These are phyloP conservation scores for Caranx ignobilis DNA, from an alignment of 2,113 vertebrate genomes.

Conservation along the genomic window DNA sequence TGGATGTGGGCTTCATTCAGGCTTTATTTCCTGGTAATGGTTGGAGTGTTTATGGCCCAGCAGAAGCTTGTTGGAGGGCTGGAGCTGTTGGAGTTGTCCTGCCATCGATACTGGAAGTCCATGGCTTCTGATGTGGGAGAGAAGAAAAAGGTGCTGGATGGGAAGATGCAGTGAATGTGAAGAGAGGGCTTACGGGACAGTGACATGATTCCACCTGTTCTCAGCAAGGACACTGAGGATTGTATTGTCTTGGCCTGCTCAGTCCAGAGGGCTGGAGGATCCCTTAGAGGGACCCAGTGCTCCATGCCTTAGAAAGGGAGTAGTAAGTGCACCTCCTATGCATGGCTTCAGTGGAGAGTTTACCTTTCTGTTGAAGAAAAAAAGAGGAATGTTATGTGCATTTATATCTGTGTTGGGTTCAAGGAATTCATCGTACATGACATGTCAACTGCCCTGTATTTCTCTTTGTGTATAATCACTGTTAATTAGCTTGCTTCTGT, in stretches of 20 bases:
- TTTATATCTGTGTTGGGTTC: slow-evolving; percentile 52
- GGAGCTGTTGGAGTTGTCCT: slow-evolving; percentile 93
- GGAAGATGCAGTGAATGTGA: slow-evolving; percentile 79
- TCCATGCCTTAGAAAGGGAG: slow-evolving; percentile 53
- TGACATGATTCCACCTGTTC: slow-evolving; percentile 12
- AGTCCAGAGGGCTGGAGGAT: slow-evolving; percentile 39
- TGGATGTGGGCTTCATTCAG: slow-evolving; percentile 86
- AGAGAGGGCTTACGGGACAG: neutral
- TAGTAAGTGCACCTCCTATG: slow-evolving; percentile 33
- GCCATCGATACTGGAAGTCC: slow-evolving; percentile 85
- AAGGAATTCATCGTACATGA: slow-evolving; percentile 38
- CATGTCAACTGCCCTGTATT: slow-evolving; percentile 25
- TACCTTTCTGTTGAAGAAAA: slow-evolving; percentile 23
- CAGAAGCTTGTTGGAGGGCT: slow-evolving; percentile 91
- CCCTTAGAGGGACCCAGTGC: slow-evolving; percentile 12
- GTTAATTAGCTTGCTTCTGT: slow-evolving; percentile 26
- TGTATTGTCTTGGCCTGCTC: slow-evolving; percentile 28
- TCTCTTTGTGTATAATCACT: slow-evolving; percentile 32
- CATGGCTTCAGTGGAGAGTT: slow-evolving; percentile 58
- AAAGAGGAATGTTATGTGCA: slow-evolving; percentile 52
- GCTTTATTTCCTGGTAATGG: slow-evolving; percentile 87
- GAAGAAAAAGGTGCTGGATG: slow-evolving; percentile 53
- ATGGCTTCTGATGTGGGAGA: neutral
- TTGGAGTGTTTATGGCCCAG: slow-evolving; percentile 86
- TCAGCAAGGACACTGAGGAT: slow-evolving; percentile 26